Conservation (phyloP, 2,113 vertebrate genomes). For the Tyto alba region DNA sequence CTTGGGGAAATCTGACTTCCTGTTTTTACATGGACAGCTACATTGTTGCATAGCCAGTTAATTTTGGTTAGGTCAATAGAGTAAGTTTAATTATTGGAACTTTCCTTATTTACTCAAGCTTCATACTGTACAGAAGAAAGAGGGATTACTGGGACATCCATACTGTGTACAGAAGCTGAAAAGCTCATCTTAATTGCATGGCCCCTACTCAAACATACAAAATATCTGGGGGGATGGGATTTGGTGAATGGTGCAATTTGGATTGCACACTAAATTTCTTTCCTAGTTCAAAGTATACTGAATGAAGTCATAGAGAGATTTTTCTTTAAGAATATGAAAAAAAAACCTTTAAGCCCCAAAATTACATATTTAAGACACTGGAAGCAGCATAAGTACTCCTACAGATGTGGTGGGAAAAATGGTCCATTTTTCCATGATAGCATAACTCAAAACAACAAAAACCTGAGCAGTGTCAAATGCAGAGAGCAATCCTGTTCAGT, state of each 20-base stretch:
- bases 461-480: not conserved
- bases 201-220: not conserved
- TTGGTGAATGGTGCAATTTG: not conserved
- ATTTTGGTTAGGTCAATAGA: conserved; percentile 76
- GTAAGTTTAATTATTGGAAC: conserved; percentile 76
- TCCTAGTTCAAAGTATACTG: not conserved
- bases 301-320: not conserved
- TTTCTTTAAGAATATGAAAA: not conserved
- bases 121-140: conserved; percentile 21
- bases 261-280: not conserved
- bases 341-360: not conserved
- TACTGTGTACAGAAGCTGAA: conserved; percentile 7
- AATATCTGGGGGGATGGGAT: not conserved
- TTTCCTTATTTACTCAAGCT: conserved; percentile 55
- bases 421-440: not conserved
- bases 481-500: not conserved
- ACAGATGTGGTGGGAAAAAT: not conserved
- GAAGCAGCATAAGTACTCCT: not conserved
- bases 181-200: not conserved
- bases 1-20: conserved; percentile 82
- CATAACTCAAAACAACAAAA: not conserved
- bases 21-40: conserved; percentile 80
- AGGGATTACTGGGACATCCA: conserved; percentile 30
- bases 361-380: not conserved
- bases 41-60: conserved; percentile 73